phyloP scores from a whole-genome alignment of 2,888 invertebrate species.

The Acronicta alni region DNA sequence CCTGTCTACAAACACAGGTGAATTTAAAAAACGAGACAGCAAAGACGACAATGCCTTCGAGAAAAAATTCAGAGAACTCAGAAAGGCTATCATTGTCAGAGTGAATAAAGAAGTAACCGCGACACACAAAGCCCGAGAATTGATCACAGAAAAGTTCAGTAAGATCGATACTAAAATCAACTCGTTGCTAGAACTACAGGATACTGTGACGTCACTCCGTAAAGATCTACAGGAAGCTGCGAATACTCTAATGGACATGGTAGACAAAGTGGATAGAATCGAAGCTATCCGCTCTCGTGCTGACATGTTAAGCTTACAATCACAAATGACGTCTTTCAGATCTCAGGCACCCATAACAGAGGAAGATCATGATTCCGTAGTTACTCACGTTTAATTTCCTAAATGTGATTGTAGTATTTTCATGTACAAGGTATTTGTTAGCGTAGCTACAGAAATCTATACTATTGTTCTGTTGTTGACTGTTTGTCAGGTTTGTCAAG shows the following conservation, averaged over 20 bases:
- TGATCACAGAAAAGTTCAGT: conserved; percentile 68
- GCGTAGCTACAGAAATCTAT: conserved; percentile 22
- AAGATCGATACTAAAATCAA: conserved; percentile 74
- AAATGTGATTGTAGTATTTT: conserved; percentile 8
- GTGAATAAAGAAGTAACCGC: conserved; percentile 68
- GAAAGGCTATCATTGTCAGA: conserved; percentile 66
- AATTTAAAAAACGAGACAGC: conserved; percentile 60
- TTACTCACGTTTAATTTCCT: conserved; percentile 36
- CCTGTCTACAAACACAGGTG: conserved; percentile 79
- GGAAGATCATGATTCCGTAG: conserved; percentile 43
- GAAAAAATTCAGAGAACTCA: conserved; percentile 73
- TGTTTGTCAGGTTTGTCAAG: too few relatives aligned
- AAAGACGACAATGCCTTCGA: conserved; percentile 67
- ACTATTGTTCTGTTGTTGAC: conserved; percentile 25
- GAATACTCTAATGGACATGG: conserved; percentile 57
- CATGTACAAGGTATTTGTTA: conserved; percentile 20
- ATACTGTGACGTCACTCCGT: conserved; percentile 64
- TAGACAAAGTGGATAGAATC: conserved; percentile 68
- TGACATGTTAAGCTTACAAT: conserved; percentile 46
- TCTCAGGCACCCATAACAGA: conserved; percentile 55
- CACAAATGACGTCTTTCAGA: conserved; percentile 56
- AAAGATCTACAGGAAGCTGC: conserved; percentile 66
- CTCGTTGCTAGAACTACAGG: conserved; percentile 72
- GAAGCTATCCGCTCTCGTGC: conserved; percentile 48
- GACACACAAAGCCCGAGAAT: conserved; percentile 65